These are phyloP conservation scores for Notoglanidium macrostoma DNA, from an alignment of 2,797 vertebrate genomes.

Conservation along the genomic window DNA sequence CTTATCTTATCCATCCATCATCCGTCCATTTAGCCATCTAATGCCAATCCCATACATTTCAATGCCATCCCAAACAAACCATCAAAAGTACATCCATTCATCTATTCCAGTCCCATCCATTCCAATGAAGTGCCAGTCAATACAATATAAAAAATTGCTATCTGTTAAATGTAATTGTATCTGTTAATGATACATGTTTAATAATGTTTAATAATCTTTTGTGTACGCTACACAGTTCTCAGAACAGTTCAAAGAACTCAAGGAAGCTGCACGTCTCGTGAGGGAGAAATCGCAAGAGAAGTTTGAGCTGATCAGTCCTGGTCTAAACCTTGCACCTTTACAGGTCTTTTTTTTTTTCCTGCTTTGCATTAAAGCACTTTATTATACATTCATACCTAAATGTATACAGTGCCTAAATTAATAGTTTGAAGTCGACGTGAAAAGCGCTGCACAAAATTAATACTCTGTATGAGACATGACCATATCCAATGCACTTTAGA, in stretches of 20 bases:
- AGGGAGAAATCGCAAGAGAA: constrained; percentile 96
- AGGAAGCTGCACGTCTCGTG: constrained; percentile 88
- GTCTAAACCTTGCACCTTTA: constrained; percentile 84
- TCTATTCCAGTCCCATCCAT: neutral
- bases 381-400: neutral
- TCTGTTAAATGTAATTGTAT: neutral
- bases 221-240: constrained; percentile 79
- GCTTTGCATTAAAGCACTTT: neutral
- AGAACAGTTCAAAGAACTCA: constrained; percentile 94
- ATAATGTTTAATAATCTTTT: constrained; percentile 21
- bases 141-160: neutral
- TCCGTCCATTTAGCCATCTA: neutral
- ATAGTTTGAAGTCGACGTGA: neutral
- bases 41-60: neutral
- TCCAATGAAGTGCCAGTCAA: neutral
- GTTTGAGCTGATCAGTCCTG: constrained; percentile 86
- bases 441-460: neutral
- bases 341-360: constrained; percentile 76
- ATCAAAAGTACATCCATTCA: neutral
- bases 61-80: neutral
- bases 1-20: too few relatives aligned
- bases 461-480: neutral
- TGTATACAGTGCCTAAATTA: neutral
- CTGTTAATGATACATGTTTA: neutral
- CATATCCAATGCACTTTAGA: neutral